Percentiles rank a stretch among this genome's conserved stretches.
These are phyloP conservation scores for Cataglyphis hispanica DNA, from an alignment of 1,140 invertebrate genomes.

Conservation along the genomic window DNA sequence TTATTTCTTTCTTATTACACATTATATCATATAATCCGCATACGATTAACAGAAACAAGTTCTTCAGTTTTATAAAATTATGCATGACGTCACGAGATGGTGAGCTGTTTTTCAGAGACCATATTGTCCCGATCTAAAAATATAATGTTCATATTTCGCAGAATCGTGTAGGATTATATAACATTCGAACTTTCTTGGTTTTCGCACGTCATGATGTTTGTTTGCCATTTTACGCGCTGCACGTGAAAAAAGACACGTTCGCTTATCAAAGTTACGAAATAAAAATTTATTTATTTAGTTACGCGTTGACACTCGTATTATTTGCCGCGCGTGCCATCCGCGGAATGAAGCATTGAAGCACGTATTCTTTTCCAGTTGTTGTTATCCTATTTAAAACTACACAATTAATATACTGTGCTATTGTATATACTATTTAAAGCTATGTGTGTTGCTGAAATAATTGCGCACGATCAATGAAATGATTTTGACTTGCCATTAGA, in stretches of 20 bases:
- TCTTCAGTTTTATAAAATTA: conserved; percentile 19
- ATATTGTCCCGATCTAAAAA: conserved; percentile 13
- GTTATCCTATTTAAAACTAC: neutral
- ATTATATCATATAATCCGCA: neutral
- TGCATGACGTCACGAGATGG: neutral
- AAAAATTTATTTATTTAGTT: conserved; percentile 10
- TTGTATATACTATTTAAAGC: neutral
- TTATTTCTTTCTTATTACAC: neutral
- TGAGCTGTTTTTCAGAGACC: conserved; percentile 8
- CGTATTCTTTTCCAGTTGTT: neutral
- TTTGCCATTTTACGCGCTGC: neutral
- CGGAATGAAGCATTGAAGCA: neutral
- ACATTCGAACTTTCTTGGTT: neutral
- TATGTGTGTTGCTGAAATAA: neutral
- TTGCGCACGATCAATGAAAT: neutral
- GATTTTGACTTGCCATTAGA: no score
- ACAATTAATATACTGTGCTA: neutral
- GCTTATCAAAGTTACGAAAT: neutral
- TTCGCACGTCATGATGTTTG: neutral
- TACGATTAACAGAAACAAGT: neutral
- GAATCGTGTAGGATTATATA: conserved; percentile 9
- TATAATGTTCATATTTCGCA: neutral
- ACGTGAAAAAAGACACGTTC: conserved; percentile 12
- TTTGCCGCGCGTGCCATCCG: neutral
- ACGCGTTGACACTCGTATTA: neutral